Evolutionary conservation across 2,797 vertebrate species (phyloP).

Genomic region (Myiotriccus ornatus): DNA sequence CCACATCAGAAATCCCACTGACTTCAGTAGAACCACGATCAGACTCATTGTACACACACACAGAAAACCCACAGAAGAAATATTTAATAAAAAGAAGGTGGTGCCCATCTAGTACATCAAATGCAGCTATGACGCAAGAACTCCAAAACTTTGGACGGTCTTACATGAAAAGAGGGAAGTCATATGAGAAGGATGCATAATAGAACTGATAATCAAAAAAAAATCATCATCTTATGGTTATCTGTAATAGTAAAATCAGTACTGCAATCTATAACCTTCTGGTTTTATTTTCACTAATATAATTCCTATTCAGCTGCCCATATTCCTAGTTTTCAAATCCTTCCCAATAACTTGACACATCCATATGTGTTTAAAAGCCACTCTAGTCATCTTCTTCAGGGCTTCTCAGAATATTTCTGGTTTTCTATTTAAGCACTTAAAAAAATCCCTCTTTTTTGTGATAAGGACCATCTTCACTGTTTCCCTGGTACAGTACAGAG

Average conservation of each 20-base stretch:
- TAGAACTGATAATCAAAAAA: neutral
- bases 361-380: neutral
- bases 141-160: neutral
- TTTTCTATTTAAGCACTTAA: neutral
- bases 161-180: neutral
- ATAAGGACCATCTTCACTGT: neutral
- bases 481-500: neutral
- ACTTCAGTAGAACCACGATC: neutral
- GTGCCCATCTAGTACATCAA: neutral
- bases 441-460: neutral
- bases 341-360: neutral
- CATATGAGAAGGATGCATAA: neutral
- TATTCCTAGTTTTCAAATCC: neutral
- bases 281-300: neutral
- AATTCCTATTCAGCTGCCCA: neutral
- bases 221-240: neutral
- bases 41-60: neutral
- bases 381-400: neutral
- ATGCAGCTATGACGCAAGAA: neutral
- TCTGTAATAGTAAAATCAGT: neutral
- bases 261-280: neutral
- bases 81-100: neutral
- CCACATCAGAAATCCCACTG: neutral
- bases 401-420: neutral
- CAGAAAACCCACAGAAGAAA: neutral